These are phyloP conservation scores for Mungos mungo DNA, from an alignment of 2,113 vertebrate species.

Conservation along the genomic window DNA sequence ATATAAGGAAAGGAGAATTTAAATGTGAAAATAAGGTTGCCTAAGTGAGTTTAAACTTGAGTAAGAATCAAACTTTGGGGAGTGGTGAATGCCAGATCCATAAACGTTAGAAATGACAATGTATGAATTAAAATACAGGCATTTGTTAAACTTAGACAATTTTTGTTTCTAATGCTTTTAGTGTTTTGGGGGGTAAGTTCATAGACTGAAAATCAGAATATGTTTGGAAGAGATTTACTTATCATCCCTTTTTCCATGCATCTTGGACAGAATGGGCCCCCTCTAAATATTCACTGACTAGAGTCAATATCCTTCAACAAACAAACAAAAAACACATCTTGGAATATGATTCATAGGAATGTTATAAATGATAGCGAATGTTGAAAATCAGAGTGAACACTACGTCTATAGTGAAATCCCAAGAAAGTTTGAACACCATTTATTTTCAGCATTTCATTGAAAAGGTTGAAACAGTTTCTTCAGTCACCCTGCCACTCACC, in stretches of 20 bases:
- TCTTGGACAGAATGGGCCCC: not conserved
- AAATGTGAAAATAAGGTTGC: not conserved
- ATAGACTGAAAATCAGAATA: not conserved
- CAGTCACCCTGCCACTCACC: not conserved
- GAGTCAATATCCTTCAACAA: not conserved
- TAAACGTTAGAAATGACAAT: slow-evolving; percentile 29
- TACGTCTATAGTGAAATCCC: not conserved
- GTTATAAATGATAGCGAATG: not conserved
- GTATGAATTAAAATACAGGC: not conserved
- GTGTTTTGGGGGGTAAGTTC: not conserved
- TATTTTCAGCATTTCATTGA: slow-evolving; percentile 28
- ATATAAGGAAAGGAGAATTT: not conserved
- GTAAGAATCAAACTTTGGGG: not conserved
- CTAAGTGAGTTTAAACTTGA: not conserved
- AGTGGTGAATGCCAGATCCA: not conserved
- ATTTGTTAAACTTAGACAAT: not conserved
- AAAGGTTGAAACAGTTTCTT: not conserved
- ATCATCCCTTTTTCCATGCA: not conserved
- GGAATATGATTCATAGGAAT: not conserved
- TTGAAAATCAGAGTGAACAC: not conserved
- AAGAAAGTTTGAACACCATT: not conserved
- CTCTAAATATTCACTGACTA: not conserved
- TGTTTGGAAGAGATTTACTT: not conserved
- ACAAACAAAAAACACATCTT: not conserved
- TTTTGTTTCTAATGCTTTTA: not conserved